phyloP scores from a whole-genome alignment of 2,113 vertebrate genomes.

The Hypocryptadius cinnamomeus region DNA sequence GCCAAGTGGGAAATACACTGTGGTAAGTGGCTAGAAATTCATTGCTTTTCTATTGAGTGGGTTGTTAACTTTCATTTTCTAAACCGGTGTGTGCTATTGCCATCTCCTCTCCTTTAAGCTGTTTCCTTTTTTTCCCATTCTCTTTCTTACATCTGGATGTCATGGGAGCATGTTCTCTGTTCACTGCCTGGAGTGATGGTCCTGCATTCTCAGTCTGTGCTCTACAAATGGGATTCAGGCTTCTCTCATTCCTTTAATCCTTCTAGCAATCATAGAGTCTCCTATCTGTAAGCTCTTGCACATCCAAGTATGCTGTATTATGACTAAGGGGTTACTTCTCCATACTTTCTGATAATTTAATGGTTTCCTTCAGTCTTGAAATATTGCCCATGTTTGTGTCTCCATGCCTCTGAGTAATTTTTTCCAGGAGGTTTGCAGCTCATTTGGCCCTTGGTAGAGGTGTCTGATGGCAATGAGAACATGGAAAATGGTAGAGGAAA shows the following conservation, averaged over 20 bases:
- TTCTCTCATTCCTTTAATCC: not conserved
- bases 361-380: not conserved
- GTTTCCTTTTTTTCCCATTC: not conserved
- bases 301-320: not conserved
- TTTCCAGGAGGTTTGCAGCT: not conserved
- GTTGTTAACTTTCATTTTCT: not conserved
- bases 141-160: not conserved
- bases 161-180: not conserved
- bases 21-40: constrained; percentile 71
- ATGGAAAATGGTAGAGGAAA: not conserved
- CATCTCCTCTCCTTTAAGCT: not conserved
- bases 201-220: not conserved
- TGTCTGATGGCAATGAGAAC: not conserved
- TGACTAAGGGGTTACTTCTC: not conserved
- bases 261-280: not conserved
- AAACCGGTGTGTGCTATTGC: not conserved
- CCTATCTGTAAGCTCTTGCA: not conserved
- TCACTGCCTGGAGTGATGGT: not conserved
- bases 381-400: not conserved
- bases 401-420: not conserved
- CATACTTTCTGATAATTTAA: not conserved
- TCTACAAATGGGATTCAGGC: not conserved
- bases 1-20: constrained; percentile 88
- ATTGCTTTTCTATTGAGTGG: not conserved
- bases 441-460: not conserved